Conservation (phyloP, 2,888 invertebrate genomes). For the Cinara cedri region DNA sequence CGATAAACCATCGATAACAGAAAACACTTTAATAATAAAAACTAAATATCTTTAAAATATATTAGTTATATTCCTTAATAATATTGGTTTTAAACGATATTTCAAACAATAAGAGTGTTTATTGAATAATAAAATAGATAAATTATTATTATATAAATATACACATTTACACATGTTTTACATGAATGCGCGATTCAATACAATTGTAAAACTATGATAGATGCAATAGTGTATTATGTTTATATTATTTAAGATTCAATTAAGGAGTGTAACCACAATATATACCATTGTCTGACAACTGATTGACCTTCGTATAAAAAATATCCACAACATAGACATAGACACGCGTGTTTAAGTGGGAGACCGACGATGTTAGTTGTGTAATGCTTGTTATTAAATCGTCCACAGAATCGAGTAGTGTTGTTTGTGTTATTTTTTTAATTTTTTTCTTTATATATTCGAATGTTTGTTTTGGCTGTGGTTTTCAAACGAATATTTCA, state of each 20-base stretch:
- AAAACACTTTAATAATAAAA: too few species aligned
- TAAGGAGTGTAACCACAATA: slow-evolving; percentile 10
- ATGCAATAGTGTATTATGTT: background rate
- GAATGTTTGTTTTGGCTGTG: background rate
- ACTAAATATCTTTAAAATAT: too few species aligned
- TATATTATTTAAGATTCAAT: slow-evolving; percentile 42
- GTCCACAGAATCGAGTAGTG: background rate
- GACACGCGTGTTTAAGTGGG: slow-evolving; percentile 6
- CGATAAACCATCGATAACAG: too few species aligned
- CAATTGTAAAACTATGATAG: background rate
- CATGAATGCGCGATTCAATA: background rate
- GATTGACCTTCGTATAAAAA: slow-evolving; percentile 34
- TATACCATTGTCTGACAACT: slow-evolving; percentile 18
- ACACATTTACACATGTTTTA: background rate
- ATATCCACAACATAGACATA: background rate
- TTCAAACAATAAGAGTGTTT: too few species aligned
- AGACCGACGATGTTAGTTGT: slow-evolving; percentile 24
- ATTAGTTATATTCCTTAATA: too few species aligned
- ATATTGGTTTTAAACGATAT: too few species aligned
- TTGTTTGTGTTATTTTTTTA: background rate
- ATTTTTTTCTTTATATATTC: background rate
- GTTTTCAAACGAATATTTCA: background rate
- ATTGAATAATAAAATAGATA: background rate
- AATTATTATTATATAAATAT: background rate
- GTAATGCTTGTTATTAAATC: slow-evolving; percentile 13